Base-by-base conservation (phyloP, 2,888 invertebrate genomes). In the Laothoe populi region DNA sequence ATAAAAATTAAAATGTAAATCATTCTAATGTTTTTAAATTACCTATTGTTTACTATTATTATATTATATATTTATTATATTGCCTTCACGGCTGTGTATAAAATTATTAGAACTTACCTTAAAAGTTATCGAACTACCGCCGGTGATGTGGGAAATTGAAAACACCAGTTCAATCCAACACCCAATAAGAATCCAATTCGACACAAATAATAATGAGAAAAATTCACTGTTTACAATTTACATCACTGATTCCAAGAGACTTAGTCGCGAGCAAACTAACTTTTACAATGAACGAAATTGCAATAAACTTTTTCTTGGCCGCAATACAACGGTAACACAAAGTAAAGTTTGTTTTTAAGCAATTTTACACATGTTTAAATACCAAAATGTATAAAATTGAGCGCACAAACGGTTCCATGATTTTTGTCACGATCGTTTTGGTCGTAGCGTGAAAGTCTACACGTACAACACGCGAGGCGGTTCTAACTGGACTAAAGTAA, bases 401-500 rank as follows among this genome's bases (percentile, higher is more conserved):
- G 60, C 70, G 74, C 68, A 73, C 73, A 69, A 77, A 75, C 71
- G 70, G 72, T 72, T 74, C 74, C 76, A 77, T 83, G 68, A 74
- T 78, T 79, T 75, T 71, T 65, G 64, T 79, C 74, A 78, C 86
- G 86, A 84, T 83, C 81, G 79, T 78, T 70, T 75, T 64, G 70
- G 66, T 68, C 68, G 69, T 61, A 69, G 61, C 70, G 58, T 69
- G 70, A 69, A 72, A 61, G 40, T 71, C 68, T 62, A 75, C 68
- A 82, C 89, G 81, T 75, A 59, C 72, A 40, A n/a, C 64, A 7
- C 74, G 46, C 71, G 23, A 63, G 73, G 69, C 77, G 77, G 69
- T 70, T 80, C 68, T 83, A 87, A 85, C 87, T 83, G 84, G 87
- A 90, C 90, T 90, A 85, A 78, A 69, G 71, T 72, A 81, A 82